Conservation (phyloP, 2,797 vertebrate genomes). For the Erithacus rubecula region DNA sequence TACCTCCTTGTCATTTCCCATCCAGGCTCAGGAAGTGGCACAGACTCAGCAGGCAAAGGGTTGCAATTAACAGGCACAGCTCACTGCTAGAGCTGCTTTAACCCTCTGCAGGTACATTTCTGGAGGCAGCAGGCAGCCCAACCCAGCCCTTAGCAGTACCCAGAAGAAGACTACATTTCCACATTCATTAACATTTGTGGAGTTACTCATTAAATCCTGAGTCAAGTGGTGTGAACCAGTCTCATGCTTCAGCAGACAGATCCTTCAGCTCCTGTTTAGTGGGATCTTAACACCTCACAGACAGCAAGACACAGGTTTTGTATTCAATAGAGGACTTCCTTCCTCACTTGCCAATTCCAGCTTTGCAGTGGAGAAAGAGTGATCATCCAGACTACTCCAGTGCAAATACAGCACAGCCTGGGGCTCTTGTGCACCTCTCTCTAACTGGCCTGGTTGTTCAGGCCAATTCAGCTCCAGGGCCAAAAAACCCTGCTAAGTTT, state of each 20-base stretch:
- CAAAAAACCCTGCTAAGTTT: background rate
- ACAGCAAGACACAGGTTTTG: background rate
- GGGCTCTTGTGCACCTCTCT: accelerated
- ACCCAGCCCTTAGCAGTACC: background rate
- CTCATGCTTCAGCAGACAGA: background rate
- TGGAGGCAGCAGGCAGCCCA: background rate
- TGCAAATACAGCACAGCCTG: background rate
- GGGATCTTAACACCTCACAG: background rate
- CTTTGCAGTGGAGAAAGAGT: background rate
- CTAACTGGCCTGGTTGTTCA: background rate
- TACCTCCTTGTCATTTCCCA: background rate
- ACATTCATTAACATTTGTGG: background rate
- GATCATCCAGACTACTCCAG: background rate
- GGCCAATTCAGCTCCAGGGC: background rate
- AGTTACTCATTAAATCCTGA: conserved; percentile 18
- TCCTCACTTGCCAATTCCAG: background rate
- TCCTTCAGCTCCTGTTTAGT: background rate
- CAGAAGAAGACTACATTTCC: background rate
- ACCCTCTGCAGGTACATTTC: background rate
- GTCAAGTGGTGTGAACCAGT: background rate
- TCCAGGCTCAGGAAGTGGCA: conserved; percentile 21
- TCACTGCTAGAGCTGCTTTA: background rate
- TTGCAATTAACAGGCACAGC: background rate
- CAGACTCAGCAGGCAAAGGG: background rate
- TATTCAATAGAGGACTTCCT: background rate